These are phyloP conservation scores for Drepana arcuata DNA, from an alignment of 1,140 invertebrate genomes.

Conservation along the genomic window DNA sequence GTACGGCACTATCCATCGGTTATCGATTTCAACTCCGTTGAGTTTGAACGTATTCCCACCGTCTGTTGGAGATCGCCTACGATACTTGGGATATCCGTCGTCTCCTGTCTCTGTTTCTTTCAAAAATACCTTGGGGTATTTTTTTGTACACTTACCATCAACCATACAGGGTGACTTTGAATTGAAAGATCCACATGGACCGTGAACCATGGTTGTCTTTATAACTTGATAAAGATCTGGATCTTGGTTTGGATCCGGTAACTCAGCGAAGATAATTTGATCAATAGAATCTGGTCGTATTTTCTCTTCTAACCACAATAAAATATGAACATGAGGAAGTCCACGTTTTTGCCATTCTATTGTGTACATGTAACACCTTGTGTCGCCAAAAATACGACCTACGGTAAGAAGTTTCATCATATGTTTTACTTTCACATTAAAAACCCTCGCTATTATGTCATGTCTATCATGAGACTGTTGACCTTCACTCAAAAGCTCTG, in stretches of 20 bases:
- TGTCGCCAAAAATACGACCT: conserved; percentile 30
- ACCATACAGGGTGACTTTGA: conserved; percentile 30
- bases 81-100: conserved; percentile 56
- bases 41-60: conserved; percentile 15
- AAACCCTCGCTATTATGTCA: conserved; percentile 64
- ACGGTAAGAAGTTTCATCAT: conserved; percentile 35
- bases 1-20: conserved; percentile 53
- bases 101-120: conserved; percentile 30
- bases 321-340: conserved; percentile 44
- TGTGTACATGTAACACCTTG: conserved; percentile 37
- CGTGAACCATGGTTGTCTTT: not conserved
- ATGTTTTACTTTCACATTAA: conserved; percentile 52
- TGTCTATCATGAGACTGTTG: conserved; percentile 32
- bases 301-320: conserved; percentile 5
- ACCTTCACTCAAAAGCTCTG: conserved; percentile 4
- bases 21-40: conserved; percentile 17
- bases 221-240: conserved; percentile 27
- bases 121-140: conserved; percentile 36
- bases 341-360: conserved; percentile 70
- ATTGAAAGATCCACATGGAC: conserved; percentile 43
- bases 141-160: conserved; percentile 43
- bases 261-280: conserved; percentile 26
- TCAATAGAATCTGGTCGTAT: conserved; percentile 18
- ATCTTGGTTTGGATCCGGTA: conserved; percentile 34
- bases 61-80: conserved; percentile 19